Percentiles rank a stretch among this genome's conserved stretches.
Conservation (phyloP, 2,888 invertebrate species). For the Galerucella pusilla region DNA sequence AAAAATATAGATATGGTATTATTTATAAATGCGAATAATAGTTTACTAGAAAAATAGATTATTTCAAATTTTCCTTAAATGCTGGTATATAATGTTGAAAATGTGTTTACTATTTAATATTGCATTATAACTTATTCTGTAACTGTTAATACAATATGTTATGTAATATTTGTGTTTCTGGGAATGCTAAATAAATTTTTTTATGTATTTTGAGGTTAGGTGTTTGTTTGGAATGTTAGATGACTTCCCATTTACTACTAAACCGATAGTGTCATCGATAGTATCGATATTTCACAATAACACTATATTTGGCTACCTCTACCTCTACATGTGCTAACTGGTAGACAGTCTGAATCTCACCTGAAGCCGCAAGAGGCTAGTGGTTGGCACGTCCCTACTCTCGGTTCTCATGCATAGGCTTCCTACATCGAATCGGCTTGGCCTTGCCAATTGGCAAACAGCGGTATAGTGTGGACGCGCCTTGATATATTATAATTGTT, state of each 20-base stretch:
- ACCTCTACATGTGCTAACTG: no score
- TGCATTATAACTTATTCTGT: conserved; percentile 1
- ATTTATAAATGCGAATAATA: conserved; percentile 23
- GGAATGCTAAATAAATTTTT: conserved; percentile 4
- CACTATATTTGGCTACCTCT: conserved; percentile 11
- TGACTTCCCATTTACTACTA: background rate
- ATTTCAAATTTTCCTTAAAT: conserved; percentile 1
- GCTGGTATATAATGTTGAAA: conserved; percentile 2
- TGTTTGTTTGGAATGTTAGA: conserved; percentile 2
- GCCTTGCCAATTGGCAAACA: no score
- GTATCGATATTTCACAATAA: conserved; percentile 1
- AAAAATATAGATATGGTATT: conserved; percentile 24
- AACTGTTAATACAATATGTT: background rate
- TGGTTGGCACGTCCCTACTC: no score
- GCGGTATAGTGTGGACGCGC: no score
- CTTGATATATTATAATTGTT: no score
- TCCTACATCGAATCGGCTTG: no score
- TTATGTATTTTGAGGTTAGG: background rate
- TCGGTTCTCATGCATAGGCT: no score
- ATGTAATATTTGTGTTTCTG: background rate
- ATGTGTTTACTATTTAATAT: conserved; percentile 3
- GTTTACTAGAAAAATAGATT: conserved; percentile 4
- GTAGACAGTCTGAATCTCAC: no score
- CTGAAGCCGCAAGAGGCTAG: no score
- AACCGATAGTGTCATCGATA: conserved; percentile 5